These are phyloP conservation scores for Solenopsis invicta DNA, from an alignment of 1,140 invertebrate species.

Conservation along the genomic window DNA sequence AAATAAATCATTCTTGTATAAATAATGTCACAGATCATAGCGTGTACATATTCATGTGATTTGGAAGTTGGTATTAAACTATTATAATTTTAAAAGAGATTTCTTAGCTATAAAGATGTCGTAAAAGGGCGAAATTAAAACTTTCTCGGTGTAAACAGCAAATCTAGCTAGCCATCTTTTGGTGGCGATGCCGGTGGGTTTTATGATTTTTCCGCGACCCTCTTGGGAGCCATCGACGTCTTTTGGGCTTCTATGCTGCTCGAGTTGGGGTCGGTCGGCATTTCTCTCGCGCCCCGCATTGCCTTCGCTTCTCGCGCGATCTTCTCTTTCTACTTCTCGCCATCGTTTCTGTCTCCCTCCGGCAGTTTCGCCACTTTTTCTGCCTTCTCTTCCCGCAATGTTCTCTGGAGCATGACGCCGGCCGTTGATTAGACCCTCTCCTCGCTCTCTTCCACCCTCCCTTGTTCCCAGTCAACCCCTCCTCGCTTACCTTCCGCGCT, in stretches of 20 bases:
- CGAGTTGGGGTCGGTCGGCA: slow-evolving; percentile 18
- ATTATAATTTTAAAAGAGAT: background rate
- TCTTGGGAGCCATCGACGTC: slow-evolving; percentile 18
- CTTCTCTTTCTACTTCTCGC: slow-evolving; percentile 25
- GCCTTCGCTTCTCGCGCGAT: slow-evolving; percentile 46
- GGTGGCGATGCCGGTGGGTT: background rate
- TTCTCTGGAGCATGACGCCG: slow-evolving; percentile 84
- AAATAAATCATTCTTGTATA: background rate
- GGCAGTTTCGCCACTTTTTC: slow-evolving; percentile 58
- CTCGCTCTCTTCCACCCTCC: slow-evolving; percentile 69
- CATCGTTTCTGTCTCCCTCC: slow-evolving; percentile 52
- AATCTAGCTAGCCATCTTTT: background rate
- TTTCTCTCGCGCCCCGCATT: slow-evolving; percentile 36
- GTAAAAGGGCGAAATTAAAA: background rate
- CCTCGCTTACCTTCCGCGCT: slow-evolving; percentile 45
- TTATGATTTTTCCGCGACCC: background rate
- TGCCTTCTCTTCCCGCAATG: slow-evolving; percentile 75
- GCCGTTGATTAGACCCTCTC: slow-evolving; percentile 85
- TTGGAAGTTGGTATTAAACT: background rate
- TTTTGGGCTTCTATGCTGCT: slow-evolving; percentile 11
- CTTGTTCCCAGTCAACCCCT: slow-evolving; percentile 61
- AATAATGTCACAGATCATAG: background rate
- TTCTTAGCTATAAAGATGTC: background rate
- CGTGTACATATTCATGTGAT: background rate
- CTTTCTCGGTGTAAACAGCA: background rate